phyloP scores from a whole-genome alignment of 2,797 vertebrate genomes.

The Chloroceryle inda region DNA sequence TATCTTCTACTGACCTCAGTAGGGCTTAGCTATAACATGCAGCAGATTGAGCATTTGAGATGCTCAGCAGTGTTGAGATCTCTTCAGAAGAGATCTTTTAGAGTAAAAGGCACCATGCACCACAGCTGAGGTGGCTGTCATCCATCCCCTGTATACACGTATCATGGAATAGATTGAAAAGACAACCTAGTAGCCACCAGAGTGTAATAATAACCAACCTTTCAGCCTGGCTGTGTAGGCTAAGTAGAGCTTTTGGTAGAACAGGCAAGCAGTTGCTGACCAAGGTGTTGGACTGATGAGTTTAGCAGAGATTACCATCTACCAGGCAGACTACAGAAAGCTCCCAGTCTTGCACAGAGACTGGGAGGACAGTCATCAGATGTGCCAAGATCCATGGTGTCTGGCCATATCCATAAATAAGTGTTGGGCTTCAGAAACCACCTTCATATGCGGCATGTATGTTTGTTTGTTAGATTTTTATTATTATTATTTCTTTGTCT shows the following conservation, averaged over 20 bases:
- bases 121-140: not conserved
- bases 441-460: not conserved
- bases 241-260: not conserved
- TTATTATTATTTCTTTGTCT: not conserved
- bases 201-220: not conserved
- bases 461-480: fast-evolving
- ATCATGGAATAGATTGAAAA: not conserved
- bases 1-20: not conserved
- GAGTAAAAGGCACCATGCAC: not conserved
- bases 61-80: not conserved
- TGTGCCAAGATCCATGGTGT: not conserved
- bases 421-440: not conserved
- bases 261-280: not conserved
- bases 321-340: not conserved
- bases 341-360: not conserved
- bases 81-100: not conserved
- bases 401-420: not conserved
- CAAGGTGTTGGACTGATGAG: not conserved
- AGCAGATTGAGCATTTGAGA: not conserved
- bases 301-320: not conserved
- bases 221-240: not conserved
- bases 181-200: not conserved
- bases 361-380: not conserved
- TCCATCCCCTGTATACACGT: not conserved
- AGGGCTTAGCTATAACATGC: not conserved